Evolutionary conservation across 1,140 invertebrate species (phyloP), one percentile per base, ranked within the genome.

Genomic region (Orius laevigatus): DNA sequence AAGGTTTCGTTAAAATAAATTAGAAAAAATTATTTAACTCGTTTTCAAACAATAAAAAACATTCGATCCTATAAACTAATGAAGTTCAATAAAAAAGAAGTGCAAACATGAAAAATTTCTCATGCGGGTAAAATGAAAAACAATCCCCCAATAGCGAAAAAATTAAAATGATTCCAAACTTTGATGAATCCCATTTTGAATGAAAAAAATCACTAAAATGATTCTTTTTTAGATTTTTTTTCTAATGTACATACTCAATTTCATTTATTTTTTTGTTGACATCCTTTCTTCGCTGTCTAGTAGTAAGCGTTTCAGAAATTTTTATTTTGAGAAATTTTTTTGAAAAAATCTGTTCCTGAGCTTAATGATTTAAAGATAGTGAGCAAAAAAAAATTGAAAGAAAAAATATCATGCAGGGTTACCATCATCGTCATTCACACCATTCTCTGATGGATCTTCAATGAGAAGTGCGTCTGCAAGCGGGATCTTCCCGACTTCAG

Each of bases 381-480:
- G 15, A 16, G 15, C n/a, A 40, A 42, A 42, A 42, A 19, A 15
- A 42, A 42, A 42, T 9, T 18, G 40, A 48, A 48, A 48, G 18
- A 10, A 49, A 50, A 45, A 50, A 36, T 46, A 35, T 51, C 49
- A 51, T 42, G 46, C 45, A 47, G 48, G 16, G 47, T 49, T 51
- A 56, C 47, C 59, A 49, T 55, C 78, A 56, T 81, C 78, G 48
- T 80, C 74, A 18, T 62, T 58, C 41, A 65, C 64, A 52, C 62
- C 67, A 46, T 72, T 72, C 15, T 78, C 75, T 49, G 65, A 71
- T 1, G 81, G 81, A 56, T 84, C 80, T 57, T 93, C 88, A 34
- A 92, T 80, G 5, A 93, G 70, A 32, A 84, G 72, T 8, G 84
- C 83, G 57, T 92, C 86, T 25, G 81, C 78, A 16, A 93, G 70